Percentiles rank a stretch among this genome's conserved stretches.
phyloP scores from a whole-genome alignment of 2,888 invertebrate species.

The Polydrusus tereticollis region DNA sequence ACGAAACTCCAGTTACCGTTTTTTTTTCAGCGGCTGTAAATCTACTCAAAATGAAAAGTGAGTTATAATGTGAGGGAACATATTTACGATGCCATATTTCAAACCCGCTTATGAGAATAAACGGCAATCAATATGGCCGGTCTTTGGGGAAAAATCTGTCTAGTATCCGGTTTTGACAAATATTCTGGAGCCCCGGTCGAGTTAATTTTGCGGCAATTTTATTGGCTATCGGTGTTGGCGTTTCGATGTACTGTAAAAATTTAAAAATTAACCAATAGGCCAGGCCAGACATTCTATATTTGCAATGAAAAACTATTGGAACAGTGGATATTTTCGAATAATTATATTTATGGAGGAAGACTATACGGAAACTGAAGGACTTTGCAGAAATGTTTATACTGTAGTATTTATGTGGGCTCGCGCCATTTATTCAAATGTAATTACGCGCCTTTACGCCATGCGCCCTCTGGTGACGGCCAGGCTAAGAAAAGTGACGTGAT shows the following conservation, averaged over 20 bases:
- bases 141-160: conserved; percentile 44
- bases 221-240: neutral
- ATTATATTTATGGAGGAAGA: no score
- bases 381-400: no score
- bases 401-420: no score
- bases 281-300: no score
- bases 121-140: conserved; percentile 43
- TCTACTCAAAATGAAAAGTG: conserved; percentile 39
- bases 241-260: neutral
- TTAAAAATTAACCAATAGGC: no score
- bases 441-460: no score
- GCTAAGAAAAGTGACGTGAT: no score
- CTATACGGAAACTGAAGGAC: no score
- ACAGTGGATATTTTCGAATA: no score
- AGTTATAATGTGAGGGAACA: conserved; percentile 43
- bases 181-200: conserved; percentile 7
- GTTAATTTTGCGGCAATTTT: conserved; percentile 22
- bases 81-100: conserved; percentile 48
- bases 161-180: conserved; percentile 40
- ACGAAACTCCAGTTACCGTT: conserved; percentile 9
- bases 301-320: no score
- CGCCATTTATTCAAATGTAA: no score
- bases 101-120: conserved; percentile 45
- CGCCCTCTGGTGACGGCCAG: no score
- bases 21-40: conserved; percentile 31